Base-by-base conservation (phyloP, 1,140 invertebrate species). In the Drosophila bipectinata region DNA sequence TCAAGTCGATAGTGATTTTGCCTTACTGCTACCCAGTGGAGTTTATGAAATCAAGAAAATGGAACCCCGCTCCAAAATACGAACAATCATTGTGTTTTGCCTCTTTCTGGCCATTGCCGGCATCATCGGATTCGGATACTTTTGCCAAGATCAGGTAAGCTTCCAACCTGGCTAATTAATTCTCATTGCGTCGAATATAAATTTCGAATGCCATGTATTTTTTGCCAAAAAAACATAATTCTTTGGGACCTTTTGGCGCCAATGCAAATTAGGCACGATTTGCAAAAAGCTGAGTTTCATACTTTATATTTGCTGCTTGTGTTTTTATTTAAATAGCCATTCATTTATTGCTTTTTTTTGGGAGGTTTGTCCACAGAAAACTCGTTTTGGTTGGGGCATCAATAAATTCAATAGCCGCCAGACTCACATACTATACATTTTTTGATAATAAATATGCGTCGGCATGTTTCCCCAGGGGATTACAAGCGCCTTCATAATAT, bases 41-140 rank as follows among this genome's bases (percentile, higher is more conserved):
- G 93, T 94, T 78, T 95, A 95, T 93, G 94, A 95, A 93, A 95
- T 95, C 88, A 95, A 94, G 92, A 94, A 95, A 94, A 95, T 95
- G 95, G 95, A 96, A 93, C 93, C 94, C 81, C 94, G 94, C 92
- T 94, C 94, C 62, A 95, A 94, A 92, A 93, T 97, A 81, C 94
- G 95, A 89, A 94, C 94, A 92, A 94, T 97, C 85, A 94, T 96
- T 82, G 93, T 96, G 75, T 94, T 97, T 91, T 97, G 96, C 92
- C 93, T 97, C 79, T 92, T 95, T 73, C 93, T 97, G 73, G 95
- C 95, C 71, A 92, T 97, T 26, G 95, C 95, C 84, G 96, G 96
- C 54, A 97, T 97, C 91, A 93, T 97, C 62, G 96, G 96, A 87
- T 95, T 97, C 85, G 96, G 96, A 74, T 97, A 97, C 92, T 97